Percentiles rank a stretch among this genome's conserved stretches.
phyloP scores from a whole-genome alignment of 2,113 vertebrate species.

The Phrynosoma blainvillii region DNA sequence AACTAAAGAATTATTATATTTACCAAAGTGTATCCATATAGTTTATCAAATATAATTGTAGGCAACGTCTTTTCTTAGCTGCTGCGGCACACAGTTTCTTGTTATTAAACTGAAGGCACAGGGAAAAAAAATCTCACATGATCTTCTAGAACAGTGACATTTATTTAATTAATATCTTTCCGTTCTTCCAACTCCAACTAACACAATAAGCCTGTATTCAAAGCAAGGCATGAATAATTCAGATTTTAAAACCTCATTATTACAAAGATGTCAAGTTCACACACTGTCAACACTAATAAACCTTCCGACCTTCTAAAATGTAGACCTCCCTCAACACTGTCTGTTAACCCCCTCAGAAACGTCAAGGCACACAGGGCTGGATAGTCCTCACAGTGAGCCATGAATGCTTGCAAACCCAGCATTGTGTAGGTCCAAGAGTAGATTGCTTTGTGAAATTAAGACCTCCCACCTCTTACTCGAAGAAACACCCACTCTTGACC shows the following conservation, averaged over 20 bases:
- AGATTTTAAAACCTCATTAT: conserved; percentile 71
- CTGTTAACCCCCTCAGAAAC: conserved; percentile 28
- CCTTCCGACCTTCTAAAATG: conserved; percentile 68
- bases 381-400: conserved; percentile 2
- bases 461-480: conserved; percentile 1
- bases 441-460: conserved; percentile 17
- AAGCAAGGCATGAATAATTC: conserved; percentile 68
- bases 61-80: background rate
- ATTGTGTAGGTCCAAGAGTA: background rate
- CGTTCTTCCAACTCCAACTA: conserved; percentile 40
- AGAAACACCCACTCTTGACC: background rate
- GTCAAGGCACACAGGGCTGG: background rate
- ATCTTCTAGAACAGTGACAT: conserved; percentile 60
- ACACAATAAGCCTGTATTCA: conserved; percentile 67
- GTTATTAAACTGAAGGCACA: conserved; percentile 40
- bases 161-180: conserved; percentile 73
- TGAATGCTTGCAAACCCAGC: background rate
- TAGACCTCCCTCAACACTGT: conserved; percentile 38
- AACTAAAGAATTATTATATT: background rate
- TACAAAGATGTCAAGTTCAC: conserved; percentile 74
- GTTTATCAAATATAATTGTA: background rate
- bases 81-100: conserved; percentile 24
- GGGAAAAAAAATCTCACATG: conserved; percentile 46
- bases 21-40: conserved; percentile 30
- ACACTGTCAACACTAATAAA: conserved; percentile 76